Base-by-base conservation (phyloP, 37 sponge, comb jelly and placozoan species). In the Spongilla lacustris region DNA sequence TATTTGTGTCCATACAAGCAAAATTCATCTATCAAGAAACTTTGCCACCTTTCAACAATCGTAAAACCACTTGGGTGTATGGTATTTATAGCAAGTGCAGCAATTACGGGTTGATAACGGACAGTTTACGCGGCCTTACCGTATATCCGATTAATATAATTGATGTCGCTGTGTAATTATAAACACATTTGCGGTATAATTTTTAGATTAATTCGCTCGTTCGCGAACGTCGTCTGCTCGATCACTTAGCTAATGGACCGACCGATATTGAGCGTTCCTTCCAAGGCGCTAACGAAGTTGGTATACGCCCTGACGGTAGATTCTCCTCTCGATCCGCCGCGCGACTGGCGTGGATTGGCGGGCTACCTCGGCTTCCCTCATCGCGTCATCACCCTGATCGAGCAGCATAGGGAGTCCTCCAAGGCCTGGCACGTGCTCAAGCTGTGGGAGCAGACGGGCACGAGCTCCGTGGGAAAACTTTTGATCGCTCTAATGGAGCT, bases 341-440 rank as follows among this genome's bases (percentile, higher is more conserved):
- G 73, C 38, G 88, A 88, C 70, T 88, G 88, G 88, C 31, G 50
- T 1, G 82, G 75, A 4, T 11, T 88, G 36, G 81, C 82, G 1
- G 82, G 76, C 23, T 19, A 8, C 1, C 3, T 88, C 17, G 88
- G 88, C 5, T 81, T 88, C 33, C 68, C 26, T 30, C 14, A 10
- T 0, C 32, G 32, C 46, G 82, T 81, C 5, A 75, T 81, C 23
- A 27, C 26, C 37, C 48, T 37, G 19, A 75, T 88, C 30, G 68
- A 81, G 69, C 80, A 78, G 27, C 66, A 80, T 17, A 50, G 17
- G 6, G 9, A 28, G 38, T 23, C 29, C 6, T 32, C 26, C 50
- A 80, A 80, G 48, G 81, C 78, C 17, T 21, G 76, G 41, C 36
- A 48, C 32, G 22, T 88, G 0, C 75, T 88, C 8, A 22, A 29